Base-by-base conservation (phyloP, 2,113 vertebrate species). In the Pandion haliaetus region DNA sequence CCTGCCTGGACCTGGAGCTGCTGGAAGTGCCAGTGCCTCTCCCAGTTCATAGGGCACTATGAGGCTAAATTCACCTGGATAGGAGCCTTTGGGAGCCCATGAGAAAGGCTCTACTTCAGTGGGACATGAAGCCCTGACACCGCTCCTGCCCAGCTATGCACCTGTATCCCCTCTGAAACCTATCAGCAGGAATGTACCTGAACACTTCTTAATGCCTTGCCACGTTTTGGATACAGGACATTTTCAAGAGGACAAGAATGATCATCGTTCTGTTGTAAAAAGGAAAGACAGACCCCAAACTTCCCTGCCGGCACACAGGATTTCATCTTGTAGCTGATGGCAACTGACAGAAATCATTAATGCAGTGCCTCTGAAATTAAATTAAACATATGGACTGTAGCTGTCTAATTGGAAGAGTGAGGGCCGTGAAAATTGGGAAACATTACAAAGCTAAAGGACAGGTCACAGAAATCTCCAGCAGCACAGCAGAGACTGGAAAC, bases 241-340 rank as follows among this genome's bases (percentile, higher is more conserved):
- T 70, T 32, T 50, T 20, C 28, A 40, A 67, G 77, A 76, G 47
- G 19, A 71, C 52, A 52, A 65, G 26, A 78, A 77, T 1, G 21
- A 66, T n/a, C 6, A 14, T 2, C 29, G 26, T 25, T 74, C 61
- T n/a, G 16, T 14, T 38, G 34, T 58, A 66, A 71, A 91, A 91
- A 36, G 52, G 44, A 83, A 71, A 54, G 62, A 76, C 34, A 71
- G 88, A 80, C 14, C 57, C 52, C 67, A 40, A 88, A 81, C 8
- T 7, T 62, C 62, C 85, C 88, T 23, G 54, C 19, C 10, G 44
- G 81, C 88, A 62, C 57, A 21, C 0, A 3, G 77, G 84, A 76
- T 88, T 86, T 96, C 45, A 83, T 89, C 88, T 70, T 36, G 57
- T 44, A 47, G 85, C 91, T 90, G 95, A 72, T 34, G 78, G 95